A percentile compares a stretch with the other conserved stretches of the same genome.
Evolutionary conservation across 2,888 invertebrate genomes (phyloP).

Genomic region (Reticulitermes lucifugus): DNA sequence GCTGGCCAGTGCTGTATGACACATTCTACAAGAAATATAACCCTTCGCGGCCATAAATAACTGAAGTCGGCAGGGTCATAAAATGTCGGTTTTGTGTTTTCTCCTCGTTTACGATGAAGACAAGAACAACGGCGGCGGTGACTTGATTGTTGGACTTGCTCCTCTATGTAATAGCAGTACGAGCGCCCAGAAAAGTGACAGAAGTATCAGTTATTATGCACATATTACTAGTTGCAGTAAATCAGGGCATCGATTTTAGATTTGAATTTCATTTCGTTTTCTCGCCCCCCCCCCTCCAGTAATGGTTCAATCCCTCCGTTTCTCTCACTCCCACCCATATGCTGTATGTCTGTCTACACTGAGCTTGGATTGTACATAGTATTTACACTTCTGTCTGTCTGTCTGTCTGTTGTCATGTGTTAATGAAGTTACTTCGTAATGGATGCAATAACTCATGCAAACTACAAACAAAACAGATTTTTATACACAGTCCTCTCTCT

Average conservation of each 20-base stretch:
- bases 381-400: conserved; percentile 27
- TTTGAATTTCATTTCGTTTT: conserved; percentile 34
- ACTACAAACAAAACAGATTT: conserved; percentile 44
- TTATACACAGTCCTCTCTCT: conserved; percentile 38
- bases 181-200: background rate
- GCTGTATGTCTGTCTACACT: conserved; percentile 9
- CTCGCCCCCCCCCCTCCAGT: background rate
- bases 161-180: background rate
- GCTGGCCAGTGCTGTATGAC: background rate
- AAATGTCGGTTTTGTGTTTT: background rate
- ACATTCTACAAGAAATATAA: background rate
- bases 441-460: conserved; percentile 47
- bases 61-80: background rate
- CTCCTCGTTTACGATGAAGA: background rate
- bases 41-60: background rate
- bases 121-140: background rate
- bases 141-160: background rate
- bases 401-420: conserved; percentile 43
- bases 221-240: background rate
- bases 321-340: conserved; percentile 48
- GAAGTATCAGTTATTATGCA: background rate
- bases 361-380: conserved; percentile 15
- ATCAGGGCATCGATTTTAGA: conserved; percentile 21
- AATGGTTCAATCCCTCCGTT: conserved; percentile 48
- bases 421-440: conserved; percentile 49